Evolutionary conservation across 2,797 vertebrate species (phyloP).

Genomic region (Acipenser oxyrinchus): DNA sequence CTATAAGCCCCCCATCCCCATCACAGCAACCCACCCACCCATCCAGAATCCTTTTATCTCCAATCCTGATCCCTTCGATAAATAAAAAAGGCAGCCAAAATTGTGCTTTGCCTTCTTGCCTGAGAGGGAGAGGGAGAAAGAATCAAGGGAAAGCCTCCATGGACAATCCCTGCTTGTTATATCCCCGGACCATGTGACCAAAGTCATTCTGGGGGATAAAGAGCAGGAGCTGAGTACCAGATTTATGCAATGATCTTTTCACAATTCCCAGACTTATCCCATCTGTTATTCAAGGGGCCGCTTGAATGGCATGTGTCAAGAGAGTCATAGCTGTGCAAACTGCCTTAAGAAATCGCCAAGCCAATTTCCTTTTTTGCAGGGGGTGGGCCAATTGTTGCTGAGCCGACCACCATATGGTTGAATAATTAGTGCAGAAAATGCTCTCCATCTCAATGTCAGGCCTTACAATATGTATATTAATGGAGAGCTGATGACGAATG

Average conservation of each 20-base stretch:
- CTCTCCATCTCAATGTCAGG: conserved; percentile 53
- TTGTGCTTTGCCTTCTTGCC: conserved; percentile 58
- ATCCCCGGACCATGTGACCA: conserved; percentile 70
- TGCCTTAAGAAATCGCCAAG: conserved; percentile 64
- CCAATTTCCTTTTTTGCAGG: conserved; percentile 64
- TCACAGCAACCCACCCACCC: conserved; percentile 42
- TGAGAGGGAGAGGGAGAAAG: conserved; percentile 37
- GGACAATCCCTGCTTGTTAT: conserved; percentile 87
- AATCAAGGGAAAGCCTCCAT: conserved; percentile 59
- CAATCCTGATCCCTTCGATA: conserved; percentile 72
- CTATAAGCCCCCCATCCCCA: conserved; percentile 33
- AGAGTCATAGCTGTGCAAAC: conserved; percentile 74
- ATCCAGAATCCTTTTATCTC: conserved; percentile 74
- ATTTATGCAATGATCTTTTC: conserved; percentile 74
- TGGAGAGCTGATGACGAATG: conserved; percentile 67
- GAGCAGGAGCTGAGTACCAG: conserved; percentile 67
- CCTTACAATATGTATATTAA: conserved; percentile 63
- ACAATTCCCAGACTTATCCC: conserved; percentile 80
- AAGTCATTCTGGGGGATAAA: conserved; percentile 81
- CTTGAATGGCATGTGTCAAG: conserved; percentile 92
- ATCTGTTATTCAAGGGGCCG: conserved; percentile 79
- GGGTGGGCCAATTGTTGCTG: conserved; percentile 68
- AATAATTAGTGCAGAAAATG: conserved; percentile 93
- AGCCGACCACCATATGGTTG: conserved; percentile 86
- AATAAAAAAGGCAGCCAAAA: conserved; percentile 74